Evolutionary conservation across 2,797 vertebrate genomes (phyloP), one percentile per base, ranked within the genome.

Genomic region (Paguma larvata): DNA sequence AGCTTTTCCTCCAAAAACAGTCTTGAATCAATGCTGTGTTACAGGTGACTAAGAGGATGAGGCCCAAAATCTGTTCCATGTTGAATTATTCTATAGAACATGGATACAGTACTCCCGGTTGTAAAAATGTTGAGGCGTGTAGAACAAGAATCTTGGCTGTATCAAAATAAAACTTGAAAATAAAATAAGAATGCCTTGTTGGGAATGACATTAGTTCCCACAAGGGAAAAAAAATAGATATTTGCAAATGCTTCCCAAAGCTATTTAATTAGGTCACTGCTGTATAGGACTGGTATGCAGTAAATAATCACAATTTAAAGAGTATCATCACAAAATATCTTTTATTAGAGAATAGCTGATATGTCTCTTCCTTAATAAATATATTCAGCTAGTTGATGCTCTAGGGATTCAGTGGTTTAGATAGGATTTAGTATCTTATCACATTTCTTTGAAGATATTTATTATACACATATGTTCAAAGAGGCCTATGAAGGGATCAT

Each of bases 91-190:
- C 44, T 6, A 8, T 34, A 11, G 11, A 63, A 38, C 32, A 14
- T 3, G 38, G 2, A 12, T 6, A 4, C 1, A n/a, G 27, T 65
- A 14, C 3, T 68, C 32, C 10, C 2, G 70, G 53, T 9, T 65
- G 87, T 90, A 32, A 62, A 84, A 80, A n/a, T 10, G 5, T 34
- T 9, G 53, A 65, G 23, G 32, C 32, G n/a, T 21, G 1, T n/a
- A 7, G 63, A 79, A 53, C 0, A 89, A 75, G 53, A 85, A 18
- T 25, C 19, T 16, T 82, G 4, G 6, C 70, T 84, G 89, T 91
- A 86, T 38, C 62, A 63, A 87, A 84, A 34, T 80, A 30, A 88
- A 53, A 84, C 89, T 67, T 96, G 32, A 72, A 79, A 79, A 72
- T 62, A 89, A 70, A 67, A 46, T 41, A 32, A 90, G n/a, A 87